Base-by-base conservation (phyloP, 30 jellyfish, hydroid and myxozoan genomes). In the Sanderia malayensis region DNA sequence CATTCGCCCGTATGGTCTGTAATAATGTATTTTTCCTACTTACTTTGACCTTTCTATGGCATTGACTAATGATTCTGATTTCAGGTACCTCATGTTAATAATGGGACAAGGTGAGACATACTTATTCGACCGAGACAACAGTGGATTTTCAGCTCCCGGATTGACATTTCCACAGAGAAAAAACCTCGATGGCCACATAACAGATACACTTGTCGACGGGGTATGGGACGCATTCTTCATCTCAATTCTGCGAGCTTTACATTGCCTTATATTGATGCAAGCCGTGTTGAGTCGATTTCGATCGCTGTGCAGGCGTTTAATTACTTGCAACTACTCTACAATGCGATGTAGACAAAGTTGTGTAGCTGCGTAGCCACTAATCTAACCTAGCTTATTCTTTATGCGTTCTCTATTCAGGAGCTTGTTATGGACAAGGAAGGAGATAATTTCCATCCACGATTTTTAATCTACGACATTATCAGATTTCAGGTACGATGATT, bases 391-490 rank as follows among this genome's bases (percentile, higher is more conserved):
- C n/a, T n/a, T n/a, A n/a, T n/a, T n/a, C n/a, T n/a, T n/a, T n/a
- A n/a, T n/a, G n/a, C n/a, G n/a, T 37, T 37, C 25, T 37, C 7
- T 44, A 28, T 30, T 30, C 23, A 89, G 97, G 97, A 90, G 32
- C 92, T 90, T 58, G 97, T 90, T 11, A 71, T 82, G 86, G 97
- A 90, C 81, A 90, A 78, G 47, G 96, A 71, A 55, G 96, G 95
- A 17, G 94, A 69, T 22, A 44, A 63, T 27, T 25, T 44, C 4
- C 89, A 83, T 25, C 97, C 97, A 61, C 26, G 97, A 64, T 90
- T 67, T 67, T 80, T 90, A 2, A 79, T 83, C 9, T 90, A 83
- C 55, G 97, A 90, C 76, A 90, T 90, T 65, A 72, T 90, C 21
- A 83, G 73, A 74, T 90, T 90, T 70, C 95, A 90, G 91, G 97